Evolutionary conservation across 2,797 vertebrate species (phyloP).

Genomic region (Scolopax bukidnonensis): DNA sequence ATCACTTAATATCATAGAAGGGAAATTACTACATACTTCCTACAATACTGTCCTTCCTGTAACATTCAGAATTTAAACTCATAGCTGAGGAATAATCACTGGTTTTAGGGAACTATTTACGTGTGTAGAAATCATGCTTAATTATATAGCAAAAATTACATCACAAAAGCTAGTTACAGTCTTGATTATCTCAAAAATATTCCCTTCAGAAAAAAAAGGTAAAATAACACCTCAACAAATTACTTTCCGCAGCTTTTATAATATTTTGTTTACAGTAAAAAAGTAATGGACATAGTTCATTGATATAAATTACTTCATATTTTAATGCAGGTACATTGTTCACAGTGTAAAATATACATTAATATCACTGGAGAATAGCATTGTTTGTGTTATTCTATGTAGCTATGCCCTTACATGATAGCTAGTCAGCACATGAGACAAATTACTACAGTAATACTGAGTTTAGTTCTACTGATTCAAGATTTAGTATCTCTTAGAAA

Average conservation of each 20-base stretch:
- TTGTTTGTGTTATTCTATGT: not conserved
- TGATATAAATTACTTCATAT: not conserved
- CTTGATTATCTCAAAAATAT: not conserved
- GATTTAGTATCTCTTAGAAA: conserved; percentile 35
- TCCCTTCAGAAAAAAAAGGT: not conserved
- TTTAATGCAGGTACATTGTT: not conserved
- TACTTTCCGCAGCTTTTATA: not conserved
- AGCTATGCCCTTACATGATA: conserved; percentile 1
- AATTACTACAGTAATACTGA: conserved; percentile 37
- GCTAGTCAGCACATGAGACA: not conserved
- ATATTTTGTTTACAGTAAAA: not conserved
- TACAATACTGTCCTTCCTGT: not conserved
- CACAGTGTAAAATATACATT: not conserved
- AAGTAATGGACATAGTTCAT: not conserved
- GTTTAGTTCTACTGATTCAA: conserved; percentile 44
- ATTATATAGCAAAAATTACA: not conserved
- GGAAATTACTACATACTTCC: not conserved
- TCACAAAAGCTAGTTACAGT: not conserved
- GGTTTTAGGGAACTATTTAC: not conserved
- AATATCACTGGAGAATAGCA: not conserved
- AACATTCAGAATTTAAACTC: not conserved
- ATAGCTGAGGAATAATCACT: not conserved
- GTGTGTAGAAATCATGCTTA: not conserved
- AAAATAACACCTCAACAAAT: not conserved
- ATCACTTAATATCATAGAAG: not conserved